phyloP scores from a whole-genome alignment of 1,140 invertebrate species.

The Drosophila lini region DNA sequence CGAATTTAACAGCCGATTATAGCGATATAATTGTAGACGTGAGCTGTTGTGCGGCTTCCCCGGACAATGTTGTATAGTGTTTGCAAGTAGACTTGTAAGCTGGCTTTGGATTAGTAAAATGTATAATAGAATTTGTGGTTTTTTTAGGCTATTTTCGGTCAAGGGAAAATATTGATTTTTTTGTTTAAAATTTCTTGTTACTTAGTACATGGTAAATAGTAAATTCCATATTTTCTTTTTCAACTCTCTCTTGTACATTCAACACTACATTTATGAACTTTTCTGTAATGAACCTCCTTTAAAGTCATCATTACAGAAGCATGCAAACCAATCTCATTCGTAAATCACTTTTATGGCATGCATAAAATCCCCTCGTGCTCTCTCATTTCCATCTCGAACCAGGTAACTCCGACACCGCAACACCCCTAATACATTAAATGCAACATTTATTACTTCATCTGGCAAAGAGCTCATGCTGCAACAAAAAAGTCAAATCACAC shows the following conservation, averaged over 20 bases:
- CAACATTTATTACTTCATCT: conserved; percentile 80
- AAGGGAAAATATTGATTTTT: not conserved
- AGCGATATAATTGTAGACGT: conserved; percentile 35
- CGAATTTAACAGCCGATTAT: conserved; percentile 63
- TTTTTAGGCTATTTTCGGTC: not conserved
- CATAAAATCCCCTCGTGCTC: conserved; percentile 40
- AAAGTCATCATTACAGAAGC: conserved; percentile 7
- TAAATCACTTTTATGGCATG: conserved; percentile 52
- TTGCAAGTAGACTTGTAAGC: conserved; percentile 1
- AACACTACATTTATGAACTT: not conserved
- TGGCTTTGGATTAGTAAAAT: conserved; percentile 2
- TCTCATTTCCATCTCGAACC: conserved; percentile 41
- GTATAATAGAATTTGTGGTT: not conserved
- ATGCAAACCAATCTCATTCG: conserved; percentile 41
- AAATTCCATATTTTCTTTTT: not conserved
- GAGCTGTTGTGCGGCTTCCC: conserved; percentile 28
- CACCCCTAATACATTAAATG: conserved; percentile 72
- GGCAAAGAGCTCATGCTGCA: conserved; percentile 37
- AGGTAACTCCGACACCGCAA: conserved; percentile 23
- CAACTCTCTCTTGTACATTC: not conserved
- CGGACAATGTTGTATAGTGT: not conserved
- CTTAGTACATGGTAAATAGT: not conserved
- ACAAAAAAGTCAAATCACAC: conserved; percentile 55
- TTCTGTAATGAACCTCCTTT: conserved; percentile 17
- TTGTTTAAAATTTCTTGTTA: not conserved